Evolutionary conservation across 2,797 vertebrate genomes (phyloP).

Genomic region (Microctenopoma steveboyesi): DNA sequence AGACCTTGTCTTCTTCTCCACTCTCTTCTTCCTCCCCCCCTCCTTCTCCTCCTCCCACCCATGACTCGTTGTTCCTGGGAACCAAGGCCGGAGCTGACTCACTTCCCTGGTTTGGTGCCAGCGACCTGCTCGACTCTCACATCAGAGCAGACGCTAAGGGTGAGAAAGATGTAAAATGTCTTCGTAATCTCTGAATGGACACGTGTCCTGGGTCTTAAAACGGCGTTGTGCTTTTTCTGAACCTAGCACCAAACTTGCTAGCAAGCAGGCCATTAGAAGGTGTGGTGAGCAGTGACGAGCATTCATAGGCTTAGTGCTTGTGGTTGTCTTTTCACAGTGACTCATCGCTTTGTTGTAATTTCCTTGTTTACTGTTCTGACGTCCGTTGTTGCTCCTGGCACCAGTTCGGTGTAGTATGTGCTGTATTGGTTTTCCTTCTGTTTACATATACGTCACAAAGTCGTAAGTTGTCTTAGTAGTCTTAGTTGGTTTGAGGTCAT

Average conservation of each 20-base stretch:
- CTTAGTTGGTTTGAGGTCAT: not conserved
- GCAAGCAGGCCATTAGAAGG: not conserved
- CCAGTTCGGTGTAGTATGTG: not conserved
- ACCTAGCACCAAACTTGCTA: not conserved
- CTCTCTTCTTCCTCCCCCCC: constrained; percentile 59
- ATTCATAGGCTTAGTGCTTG: constrained; percentile 1
- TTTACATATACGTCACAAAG: not conserved
- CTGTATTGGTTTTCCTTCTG: too few relatives aligned
- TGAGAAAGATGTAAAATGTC: constrained; percentile 41
- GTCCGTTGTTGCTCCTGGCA: not conserved
- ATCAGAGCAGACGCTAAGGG: constrained; percentile 71
- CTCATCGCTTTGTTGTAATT: not conserved
- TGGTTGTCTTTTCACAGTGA: not conserved
- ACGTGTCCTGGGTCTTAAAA: not conserved
- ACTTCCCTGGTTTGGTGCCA: constrained; percentile 72
- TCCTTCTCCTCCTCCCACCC: constrained; percentile 62
- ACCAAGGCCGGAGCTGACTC: constrained; percentile 71
- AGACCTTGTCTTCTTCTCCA: constrained; percentile 66
- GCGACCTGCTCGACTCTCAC: constrained; percentile 61
- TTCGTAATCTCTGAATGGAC: not conserved
- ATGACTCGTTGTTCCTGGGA: constrained; percentile 66
- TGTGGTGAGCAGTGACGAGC: not conserved
- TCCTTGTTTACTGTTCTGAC: not conserved
- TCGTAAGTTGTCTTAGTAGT: too few relatives aligned
- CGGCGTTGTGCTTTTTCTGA: not conserved